Conservation (phyloP, 2,888 invertebrate genomes). For the Tridacna crocea region DNA sequence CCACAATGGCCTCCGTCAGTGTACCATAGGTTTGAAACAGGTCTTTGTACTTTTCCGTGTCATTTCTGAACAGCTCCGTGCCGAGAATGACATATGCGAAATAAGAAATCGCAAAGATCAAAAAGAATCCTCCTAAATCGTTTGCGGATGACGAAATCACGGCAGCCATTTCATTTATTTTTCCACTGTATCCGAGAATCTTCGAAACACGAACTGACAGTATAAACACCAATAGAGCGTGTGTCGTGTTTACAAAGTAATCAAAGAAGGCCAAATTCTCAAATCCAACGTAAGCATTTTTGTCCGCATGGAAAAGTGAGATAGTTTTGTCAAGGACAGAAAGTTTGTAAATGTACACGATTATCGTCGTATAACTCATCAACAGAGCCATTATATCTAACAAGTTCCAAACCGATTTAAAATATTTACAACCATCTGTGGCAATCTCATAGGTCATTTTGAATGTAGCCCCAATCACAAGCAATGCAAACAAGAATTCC, state of each 20-base stretch:
- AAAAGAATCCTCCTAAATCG: constrained; percentile 83
- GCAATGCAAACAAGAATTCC: constrained; percentile 61
- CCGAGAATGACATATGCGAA: constrained; percentile 80
- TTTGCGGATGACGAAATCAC: constrained; percentile 82
- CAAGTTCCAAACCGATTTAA: constrained; percentile 83
- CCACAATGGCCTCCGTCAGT: constrained; percentile 81
- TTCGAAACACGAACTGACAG: constrained; percentile 69
- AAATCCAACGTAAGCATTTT: constrained; percentile 79
- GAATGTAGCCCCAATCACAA: constrained; percentile 60
- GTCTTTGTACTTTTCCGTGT: constrained; percentile 77
- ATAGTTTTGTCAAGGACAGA: constrained; percentile 56
- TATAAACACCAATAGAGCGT: constrained; percentile 69
- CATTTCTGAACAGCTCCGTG: constrained; percentile 79
- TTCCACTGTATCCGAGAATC: constrained; percentile 85
- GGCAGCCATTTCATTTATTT: constrained; percentile 84
- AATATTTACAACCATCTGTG: constrained; percentile 71
- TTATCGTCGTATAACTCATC: constrained; percentile 78
- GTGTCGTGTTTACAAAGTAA: constrained; percentile 73
- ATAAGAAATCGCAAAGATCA: constrained; percentile 83
- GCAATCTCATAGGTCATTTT: constrained; percentile 54
- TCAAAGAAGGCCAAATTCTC: constrained; percentile 82
- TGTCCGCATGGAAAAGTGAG: constrained; percentile 61
- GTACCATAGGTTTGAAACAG: constrained; percentile 82
- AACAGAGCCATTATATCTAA: constrained; percentile 81
- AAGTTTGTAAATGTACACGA: constrained; percentile 74